Evolutionary conservation across 2,888 invertebrate genomes (phyloP).

Genomic region (Meloe dianella): DNA sequence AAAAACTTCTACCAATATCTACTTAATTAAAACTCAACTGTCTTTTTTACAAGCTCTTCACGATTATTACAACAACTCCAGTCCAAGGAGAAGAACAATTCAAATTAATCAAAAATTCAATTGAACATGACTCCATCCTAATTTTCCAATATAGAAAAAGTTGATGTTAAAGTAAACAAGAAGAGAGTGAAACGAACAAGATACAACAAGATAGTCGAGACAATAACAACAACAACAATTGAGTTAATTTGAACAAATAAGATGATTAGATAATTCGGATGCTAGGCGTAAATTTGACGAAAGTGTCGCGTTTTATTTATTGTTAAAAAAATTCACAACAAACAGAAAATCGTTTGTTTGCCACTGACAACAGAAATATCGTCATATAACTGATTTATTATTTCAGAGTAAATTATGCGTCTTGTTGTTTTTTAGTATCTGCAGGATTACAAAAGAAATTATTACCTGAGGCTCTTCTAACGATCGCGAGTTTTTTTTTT

Average conservation of each 20-base stretch:
- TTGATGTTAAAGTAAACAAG: not conserved
- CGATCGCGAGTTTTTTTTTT: no score
- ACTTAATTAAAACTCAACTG: constrained; percentile 14
- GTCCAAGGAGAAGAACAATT: constrained; percentile 1
- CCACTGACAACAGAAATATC: no score
- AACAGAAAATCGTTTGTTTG: no score
- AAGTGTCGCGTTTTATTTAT: not conserved
- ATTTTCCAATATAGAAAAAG: not conserved
- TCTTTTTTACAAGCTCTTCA: not conserved
- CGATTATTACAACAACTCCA: not conserved
- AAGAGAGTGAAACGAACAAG: not conserved
- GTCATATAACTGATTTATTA: no score
- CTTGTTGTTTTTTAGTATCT: no score
- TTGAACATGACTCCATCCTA: not conserved
- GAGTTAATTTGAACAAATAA: not conserved
- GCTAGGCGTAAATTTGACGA: not conserved
- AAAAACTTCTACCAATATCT: constrained; percentile 9
- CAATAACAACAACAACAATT: not conserved
- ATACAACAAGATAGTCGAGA: not conserved
- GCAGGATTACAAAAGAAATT: no score
- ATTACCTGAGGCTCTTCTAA: no score
- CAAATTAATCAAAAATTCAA: not conserved
- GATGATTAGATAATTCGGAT: not conserved
- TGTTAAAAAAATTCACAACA: not conserved
- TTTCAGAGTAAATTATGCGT: no score